Evolutionary conservation across 2,888 invertebrate genomes (phyloP).

Genomic region (Lepetodrilus schrolli): DNA sequence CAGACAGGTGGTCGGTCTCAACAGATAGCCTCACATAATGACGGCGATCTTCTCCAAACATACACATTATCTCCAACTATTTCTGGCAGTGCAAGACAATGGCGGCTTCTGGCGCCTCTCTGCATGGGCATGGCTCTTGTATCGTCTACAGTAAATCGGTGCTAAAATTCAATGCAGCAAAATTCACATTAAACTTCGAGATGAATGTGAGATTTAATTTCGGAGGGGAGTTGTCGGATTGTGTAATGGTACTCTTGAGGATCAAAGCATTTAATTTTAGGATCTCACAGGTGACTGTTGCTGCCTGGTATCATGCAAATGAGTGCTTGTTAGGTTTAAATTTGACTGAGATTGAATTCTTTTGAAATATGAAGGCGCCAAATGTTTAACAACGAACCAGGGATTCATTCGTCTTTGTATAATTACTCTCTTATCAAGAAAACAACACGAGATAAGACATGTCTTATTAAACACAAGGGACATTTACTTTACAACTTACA

Average conservation of each 20-base stretch:
- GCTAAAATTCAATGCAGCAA: not conserved
- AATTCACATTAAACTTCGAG: not conserved
- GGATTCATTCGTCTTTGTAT: no score
- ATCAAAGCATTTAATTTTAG: not conserved
- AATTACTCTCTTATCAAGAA: no score
- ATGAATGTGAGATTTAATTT: not conserved
- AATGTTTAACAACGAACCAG: no score
- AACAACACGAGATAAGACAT: no score
- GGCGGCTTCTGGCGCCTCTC: not conserved
- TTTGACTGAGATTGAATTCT: no score
- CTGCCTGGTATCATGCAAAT: no score
- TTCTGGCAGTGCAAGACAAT: not conserved
- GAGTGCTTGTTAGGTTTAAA: no score
- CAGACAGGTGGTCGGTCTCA: constrained; percentile 10
- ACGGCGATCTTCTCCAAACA: not conserved
- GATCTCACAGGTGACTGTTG: not conserved
- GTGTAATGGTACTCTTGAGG: not conserved
- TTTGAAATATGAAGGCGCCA: no score
- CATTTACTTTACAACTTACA: no score
- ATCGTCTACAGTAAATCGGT: not conserved
- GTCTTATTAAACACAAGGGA: no score
- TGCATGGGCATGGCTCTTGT: not conserved
- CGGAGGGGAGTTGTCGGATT: not conserved
- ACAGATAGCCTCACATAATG: not conserved
- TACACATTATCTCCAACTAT: not conserved